Percentiles rank a stretch among this genome's conserved stretches.
These are phyloP conservation scores for Brachypterus glaber DNA, from an alignment of 2,888 invertebrate genomes.

Conservation along the genomic window DNA sequence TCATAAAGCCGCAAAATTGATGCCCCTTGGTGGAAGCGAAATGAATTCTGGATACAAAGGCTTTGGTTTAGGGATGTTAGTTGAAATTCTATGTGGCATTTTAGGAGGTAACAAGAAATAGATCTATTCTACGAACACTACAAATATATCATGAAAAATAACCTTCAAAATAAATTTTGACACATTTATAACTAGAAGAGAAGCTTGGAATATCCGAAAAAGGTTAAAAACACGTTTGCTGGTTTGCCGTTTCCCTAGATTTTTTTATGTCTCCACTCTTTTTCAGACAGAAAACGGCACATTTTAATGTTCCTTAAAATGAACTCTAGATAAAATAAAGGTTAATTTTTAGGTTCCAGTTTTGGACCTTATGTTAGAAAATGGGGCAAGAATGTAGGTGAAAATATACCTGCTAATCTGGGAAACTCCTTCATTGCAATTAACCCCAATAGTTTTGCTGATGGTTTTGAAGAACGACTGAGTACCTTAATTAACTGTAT, in stretches of 20 bases:
- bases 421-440: slow-evolving; percentile 44
- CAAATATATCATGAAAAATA: too few relatives aligned
- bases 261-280: too few relatives aligned
- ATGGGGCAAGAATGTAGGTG: slow-evolving; percentile 56
- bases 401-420: too few relatives aligned
- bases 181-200: too few relatives aligned
- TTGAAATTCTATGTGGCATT: slow-evolving; percentile 80
- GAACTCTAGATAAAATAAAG: too few relatives aligned
- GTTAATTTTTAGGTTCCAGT: slow-evolving; percentile 24
- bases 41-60: slow-evolving; percentile 80
- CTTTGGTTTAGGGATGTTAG: slow-evolving; percentile 73
- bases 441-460: slow-evolving; percentile 69
- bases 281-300: too few relatives aligned
- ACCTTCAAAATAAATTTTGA: too few relatives aligned
- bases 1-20: slow-evolving; percentile 48
- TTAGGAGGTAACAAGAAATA: slow-evolving; percentile 65
- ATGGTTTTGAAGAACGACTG: slow-evolving; percentile 50
- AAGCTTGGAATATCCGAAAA: too few relatives aligned
- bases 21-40: slow-evolving; percentile 71
- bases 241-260: too few relatives aligned
- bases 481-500: slow-evolving; percentile 10
- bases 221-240: too few relatives aligned
- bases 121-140: too few relatives aligned
- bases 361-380: slow-evolving; percentile 71
- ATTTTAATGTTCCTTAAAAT: too few relatives aligned